phyloP scores from a whole-genome alignment of 2,113 vertebrate species.

The Oenanthe oenanthe region DNA sequence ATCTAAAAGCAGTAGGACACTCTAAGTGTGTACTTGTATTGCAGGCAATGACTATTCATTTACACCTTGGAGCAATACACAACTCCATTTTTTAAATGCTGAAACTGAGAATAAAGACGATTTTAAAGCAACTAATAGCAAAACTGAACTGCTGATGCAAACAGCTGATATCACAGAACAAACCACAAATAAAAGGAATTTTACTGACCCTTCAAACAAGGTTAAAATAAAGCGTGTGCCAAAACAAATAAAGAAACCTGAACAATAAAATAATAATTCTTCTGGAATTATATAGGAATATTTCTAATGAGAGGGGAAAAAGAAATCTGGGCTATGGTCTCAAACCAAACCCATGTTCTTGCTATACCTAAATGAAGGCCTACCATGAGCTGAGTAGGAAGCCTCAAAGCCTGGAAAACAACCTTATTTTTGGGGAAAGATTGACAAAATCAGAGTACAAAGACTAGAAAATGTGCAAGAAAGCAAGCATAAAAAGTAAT shows the following conservation, averaged over 20 bases:
- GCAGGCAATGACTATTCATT: constrained; percentile 80
- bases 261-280: background rate
- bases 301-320: background rate
- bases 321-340: background rate
- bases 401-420: background rate
- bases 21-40: constrained; percentile 72
- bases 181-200: background rate
- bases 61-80: constrained; percentile 62
- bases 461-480: background rate
- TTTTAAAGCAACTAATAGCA: constrained; percentile 47
- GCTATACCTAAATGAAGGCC: background rate
- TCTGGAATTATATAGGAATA: background rate
- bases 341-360: background rate
- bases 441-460: background rate
- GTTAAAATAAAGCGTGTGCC: background rate
- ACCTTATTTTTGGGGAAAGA: background rate
- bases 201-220: constrained; percentile 17
- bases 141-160: constrained; percentile 29
- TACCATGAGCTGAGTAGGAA: background rate
- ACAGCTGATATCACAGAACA: background rate
- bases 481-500: background rate
- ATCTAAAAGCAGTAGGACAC: constrained; percentile 80
- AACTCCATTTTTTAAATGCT: constrained; percentile 54
- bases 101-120: constrained; percentile 46
- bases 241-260: background rate